phyloP scores from a whole-genome alignment of 2,797 vertebrate species.

The Distichodus sexfasciatus region DNA sequence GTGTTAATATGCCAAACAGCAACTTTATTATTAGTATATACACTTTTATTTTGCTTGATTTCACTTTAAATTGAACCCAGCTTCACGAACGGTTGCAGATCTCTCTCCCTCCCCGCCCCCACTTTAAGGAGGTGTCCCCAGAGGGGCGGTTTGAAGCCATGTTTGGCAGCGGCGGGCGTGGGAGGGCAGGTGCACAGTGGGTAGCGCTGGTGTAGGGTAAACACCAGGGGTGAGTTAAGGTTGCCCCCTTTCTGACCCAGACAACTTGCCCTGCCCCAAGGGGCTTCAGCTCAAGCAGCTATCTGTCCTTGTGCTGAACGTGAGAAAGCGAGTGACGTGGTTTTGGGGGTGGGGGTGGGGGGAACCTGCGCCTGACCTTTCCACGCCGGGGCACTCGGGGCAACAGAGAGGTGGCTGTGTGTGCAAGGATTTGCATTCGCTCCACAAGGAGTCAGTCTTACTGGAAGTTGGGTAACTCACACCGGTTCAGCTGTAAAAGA shows the following conservation, averaged over 20 bases:
- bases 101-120: background rate
- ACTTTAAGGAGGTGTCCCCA: conserved; percentile 67
- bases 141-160: conserved; percentile 27
- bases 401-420: too few species aligned
- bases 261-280: conserved; percentile 35
- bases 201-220: conserved; percentile 20
- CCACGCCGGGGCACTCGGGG: too few species aligned
- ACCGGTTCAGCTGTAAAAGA: too few species aligned
- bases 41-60: too few species aligned
- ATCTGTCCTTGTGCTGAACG: background rate
- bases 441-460: too few species aligned
- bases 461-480: too few species aligned
- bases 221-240: conserved; percentile 40
- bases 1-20: too few species aligned
- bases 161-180: conserved; percentile 28
- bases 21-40: too few species aligned
- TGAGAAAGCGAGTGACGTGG: background rate
- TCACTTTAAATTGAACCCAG: too few species aligned
- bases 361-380: background rate
- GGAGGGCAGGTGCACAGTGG: conserved; percentile 34
- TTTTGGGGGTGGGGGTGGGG: too few species aligned
- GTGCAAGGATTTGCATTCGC: too few species aligned
- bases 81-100: too few species aligned
- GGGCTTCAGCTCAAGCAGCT: background rate
- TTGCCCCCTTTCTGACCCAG: conserved; percentile 43